These are phyloP conservation scores for Rhipidura dahli DNA, from an alignment of 2,113 vertebrate genomes.

Conservation along the genomic window DNA sequence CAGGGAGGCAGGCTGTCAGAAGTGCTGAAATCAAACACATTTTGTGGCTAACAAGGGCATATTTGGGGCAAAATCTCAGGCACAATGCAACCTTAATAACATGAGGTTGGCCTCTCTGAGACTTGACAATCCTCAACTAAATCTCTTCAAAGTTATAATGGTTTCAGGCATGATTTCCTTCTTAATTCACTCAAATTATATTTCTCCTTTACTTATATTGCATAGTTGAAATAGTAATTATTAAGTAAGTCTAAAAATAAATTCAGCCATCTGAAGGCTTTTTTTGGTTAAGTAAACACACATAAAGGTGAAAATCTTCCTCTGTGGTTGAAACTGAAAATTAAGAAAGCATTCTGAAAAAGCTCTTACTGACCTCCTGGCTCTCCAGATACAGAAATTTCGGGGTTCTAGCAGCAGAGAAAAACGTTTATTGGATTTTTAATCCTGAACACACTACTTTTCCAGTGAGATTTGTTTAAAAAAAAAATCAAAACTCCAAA, in stretches of 20 bases:
- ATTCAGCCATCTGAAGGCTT: neutral
- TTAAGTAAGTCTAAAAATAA: neutral
- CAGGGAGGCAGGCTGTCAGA: neutral
- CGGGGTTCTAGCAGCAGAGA: neutral
- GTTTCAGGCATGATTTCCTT: neutral
- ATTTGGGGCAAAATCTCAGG: neutral
- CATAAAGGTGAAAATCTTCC: neutral
- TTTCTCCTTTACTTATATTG: neutral
- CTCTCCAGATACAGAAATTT: neutral
- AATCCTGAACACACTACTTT: neutral
- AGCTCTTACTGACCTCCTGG: neutral
- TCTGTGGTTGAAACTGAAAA: neutral
- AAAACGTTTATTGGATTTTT: neutral
- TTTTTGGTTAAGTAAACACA: neutral
- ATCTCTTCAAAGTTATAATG: neutral
- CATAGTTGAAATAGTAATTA: neutral
- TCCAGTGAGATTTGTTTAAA: neutral
- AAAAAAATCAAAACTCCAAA: neutral
- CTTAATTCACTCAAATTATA: neutral
- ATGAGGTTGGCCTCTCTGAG: accelerated
- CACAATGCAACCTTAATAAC: neutral
- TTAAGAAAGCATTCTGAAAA: neutral
- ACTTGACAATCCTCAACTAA: neutral
- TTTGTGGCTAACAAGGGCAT: neutral
- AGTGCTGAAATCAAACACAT: neutral